These are phyloP conservation scores for Heliconius aoede DNA, from an alignment of 2,888 invertebrate species.

Conservation along the genomic window DNA sequence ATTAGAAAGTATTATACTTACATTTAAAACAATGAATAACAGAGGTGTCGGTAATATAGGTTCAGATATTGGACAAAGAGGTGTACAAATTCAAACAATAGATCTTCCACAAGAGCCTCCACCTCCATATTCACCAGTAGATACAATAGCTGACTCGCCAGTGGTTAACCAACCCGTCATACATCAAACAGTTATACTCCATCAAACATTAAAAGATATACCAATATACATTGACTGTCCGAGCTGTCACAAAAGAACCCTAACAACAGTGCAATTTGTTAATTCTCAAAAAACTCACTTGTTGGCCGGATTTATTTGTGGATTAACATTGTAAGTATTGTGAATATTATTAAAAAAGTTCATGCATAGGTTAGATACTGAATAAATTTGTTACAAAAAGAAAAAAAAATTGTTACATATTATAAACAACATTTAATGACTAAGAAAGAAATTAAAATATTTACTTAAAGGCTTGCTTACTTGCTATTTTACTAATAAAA, in stretches of 20 bases:
- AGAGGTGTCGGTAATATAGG: slow-evolving; percentile 31
- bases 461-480: too few relatives aligned
- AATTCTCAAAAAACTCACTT: slow-evolving; percentile 73
- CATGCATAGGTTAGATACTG: neutral
- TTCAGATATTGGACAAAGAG: slow-evolving; percentile 50
- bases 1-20: slow-evolving; percentile 8
- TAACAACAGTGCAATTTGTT: slow-evolving; percentile 70
- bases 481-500: neutral
- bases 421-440: neutral
- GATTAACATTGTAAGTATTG: slow-evolving; percentile 71
- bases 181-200: slow-evolving; percentile 65
- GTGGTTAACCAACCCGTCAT: slow-evolving; percentile 46
- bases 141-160: slow-evolving; percentile 34
- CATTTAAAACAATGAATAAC: slow-evolving; percentile 35
- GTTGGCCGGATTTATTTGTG: slow-evolving; percentile 75
- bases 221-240: slow-evolving; percentile 67
- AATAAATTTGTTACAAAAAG: neutral
- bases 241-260: slow-evolving; percentile 62
- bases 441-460: too few relatives aligned
- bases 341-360: neutral
- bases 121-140: slow-evolving; percentile 64
- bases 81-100: slow-evolving; percentile 52
- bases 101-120: slow-evolving; percentile 60
- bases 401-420: neutral
- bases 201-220: slow-evolving; percentile 59